Evolutionary conservation across 2,888 invertebrate genomes (phyloP).

Genomic region (Crocallis elinguaria): DNA sequence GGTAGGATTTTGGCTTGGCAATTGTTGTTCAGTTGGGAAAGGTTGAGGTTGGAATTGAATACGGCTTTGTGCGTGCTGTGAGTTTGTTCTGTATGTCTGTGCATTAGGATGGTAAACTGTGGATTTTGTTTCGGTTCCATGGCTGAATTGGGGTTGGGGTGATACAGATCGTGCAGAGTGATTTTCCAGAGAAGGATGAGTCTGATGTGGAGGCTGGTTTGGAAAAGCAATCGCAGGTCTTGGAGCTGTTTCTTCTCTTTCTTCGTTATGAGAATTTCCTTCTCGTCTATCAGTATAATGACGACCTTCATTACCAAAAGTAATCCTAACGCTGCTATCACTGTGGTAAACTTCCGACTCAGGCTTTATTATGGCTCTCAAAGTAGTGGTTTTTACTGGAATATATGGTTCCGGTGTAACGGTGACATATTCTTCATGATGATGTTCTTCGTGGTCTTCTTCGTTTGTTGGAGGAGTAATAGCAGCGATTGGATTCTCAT

Average conservation of each 20-base stretch:
- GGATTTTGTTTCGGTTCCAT: constrained; percentile 55
- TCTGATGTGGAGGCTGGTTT: constrained; percentile 60
- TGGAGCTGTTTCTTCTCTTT: constrained; percentile 87
- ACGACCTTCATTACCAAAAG: constrained; percentile 89
- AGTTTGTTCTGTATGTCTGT: constrained; percentile 58
- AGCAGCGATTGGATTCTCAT: constrained; percentile 92
- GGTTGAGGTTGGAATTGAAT: constrained; percentile 78
- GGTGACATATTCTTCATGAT: constrained; percentile 84
- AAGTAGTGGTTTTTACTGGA: constrained; percentile 89
- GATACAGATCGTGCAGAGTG: constrained; percentile 53
- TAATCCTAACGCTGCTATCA: constrained; percentile 91
- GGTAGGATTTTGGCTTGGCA: constrained; percentile 75
- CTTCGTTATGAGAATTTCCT: constrained; percentile 61
- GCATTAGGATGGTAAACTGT: constrained; percentile 49
- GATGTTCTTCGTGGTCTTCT: constrained; percentile 77
- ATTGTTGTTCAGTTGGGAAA: constrained; percentile 70
- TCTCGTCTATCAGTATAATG: constrained; percentile 72
- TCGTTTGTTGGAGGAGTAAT: constrained; percentile 89
- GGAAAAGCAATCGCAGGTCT: constrained; percentile 85
- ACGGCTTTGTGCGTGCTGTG: constrained; percentile 71
- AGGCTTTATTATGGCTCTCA: constrained; percentile 93
- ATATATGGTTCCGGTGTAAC: constrained; percentile 83
- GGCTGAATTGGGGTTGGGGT: constrained; percentile 54
- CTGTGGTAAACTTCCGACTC: constrained; percentile 94
- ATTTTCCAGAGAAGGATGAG: constrained; percentile 54